Base-by-base conservation (phyloP, 2,888 invertebrate genomes). In the Linnaemya tessellans region DNA sequence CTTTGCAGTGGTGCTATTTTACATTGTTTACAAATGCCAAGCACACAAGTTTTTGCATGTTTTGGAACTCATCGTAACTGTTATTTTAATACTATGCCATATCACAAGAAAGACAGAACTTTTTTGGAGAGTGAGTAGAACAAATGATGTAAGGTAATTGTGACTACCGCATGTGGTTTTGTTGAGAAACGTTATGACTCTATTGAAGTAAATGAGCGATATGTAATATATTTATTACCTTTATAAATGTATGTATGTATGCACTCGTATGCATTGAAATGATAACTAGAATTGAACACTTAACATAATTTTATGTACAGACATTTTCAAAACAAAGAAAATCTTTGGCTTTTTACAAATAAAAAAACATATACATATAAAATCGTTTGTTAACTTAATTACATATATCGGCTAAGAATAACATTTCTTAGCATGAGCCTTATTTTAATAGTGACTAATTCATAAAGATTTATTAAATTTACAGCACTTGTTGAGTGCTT, bases 301-400 rank as follows among this genome's bases (percentile, higher is more conserved):
- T 54, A 54, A 30, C 7, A 56, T 0, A 60, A 10, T 18, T 18
- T 18, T 38, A 1, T 35, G 3, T 38, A 60, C 7, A 11, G 30
- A 35, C 7, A 54, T 22, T 60, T 60, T 38, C 46, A 58, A 58
- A 68, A 71, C 71, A 71, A 49, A 73, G 60, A 73, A 60, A 49
- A 60, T 73, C 73, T 73, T 73, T 73, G 73, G 73, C 49, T 11
- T 70, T 38, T 38, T 38, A 18, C 10, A 49, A 49, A 49, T 18
- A 20, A 70, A 51, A 67, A 49, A 9, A 30, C 35, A 30, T 30
- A 1, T 30, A 49, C 20, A 65, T 13, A 54, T 56, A 54, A 70
- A 70, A 54, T 68, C 54, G 10, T 70, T 41, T 22, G 38, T 22
- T 54, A 22, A 13, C 38, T 35, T 54, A 38, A 54, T 18, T 51